phyloP scores from a whole-genome alignment of 2,113 vertebrate genomes.

The Romanogobio albipinnatus region DNA sequence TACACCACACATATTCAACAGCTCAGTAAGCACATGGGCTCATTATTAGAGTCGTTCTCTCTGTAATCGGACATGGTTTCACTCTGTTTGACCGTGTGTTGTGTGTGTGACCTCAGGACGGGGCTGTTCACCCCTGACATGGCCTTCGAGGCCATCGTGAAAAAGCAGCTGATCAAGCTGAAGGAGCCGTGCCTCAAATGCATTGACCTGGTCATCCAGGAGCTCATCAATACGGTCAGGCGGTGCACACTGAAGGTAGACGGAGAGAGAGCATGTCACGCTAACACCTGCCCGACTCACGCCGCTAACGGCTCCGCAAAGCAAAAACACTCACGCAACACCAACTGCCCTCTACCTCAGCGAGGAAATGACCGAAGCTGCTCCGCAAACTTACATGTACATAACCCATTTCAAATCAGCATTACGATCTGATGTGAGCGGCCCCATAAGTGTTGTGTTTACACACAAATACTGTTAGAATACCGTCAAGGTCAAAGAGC shows the following conservation, averaged over 20 bases:
- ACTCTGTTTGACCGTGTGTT: slow-evolving; percentile 33
- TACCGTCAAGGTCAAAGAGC: background rate
- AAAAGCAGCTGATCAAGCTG: slow-evolving; percentile 99
- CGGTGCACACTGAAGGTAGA: slow-evolving; percentile 96
- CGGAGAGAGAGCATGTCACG: background rate
- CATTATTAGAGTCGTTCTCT: background rate
- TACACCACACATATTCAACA: no score
- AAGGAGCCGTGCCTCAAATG: slow-evolving; percentile 98
- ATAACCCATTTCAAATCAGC: background rate
- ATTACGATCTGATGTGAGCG: background rate
- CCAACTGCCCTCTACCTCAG: no score
- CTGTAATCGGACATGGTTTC: background rate
- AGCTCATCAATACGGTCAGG: slow-evolving; percentile 95
- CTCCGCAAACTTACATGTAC: background rate
- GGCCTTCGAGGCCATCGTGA: slow-evolving; percentile 98
- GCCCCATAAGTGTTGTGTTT: background rate
- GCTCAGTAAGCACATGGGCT: background rate
- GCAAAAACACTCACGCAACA: background rate
- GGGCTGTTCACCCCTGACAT: slow-evolving; percentile 98
- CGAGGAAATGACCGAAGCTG: background rate
- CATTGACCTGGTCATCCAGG: slow-evolving; percentile 97
- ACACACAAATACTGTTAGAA: no score
- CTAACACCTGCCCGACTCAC: slow-evolving; percentile 4
- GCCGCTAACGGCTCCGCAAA: background rate
- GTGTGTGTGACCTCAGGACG: slow-evolving; percentile 81